Evolutionary conservation across 1,140 invertebrate species (phyloP), one percentile per base, ranked within the genome.

Genomic region (Piezodorus guildinii): DNA sequence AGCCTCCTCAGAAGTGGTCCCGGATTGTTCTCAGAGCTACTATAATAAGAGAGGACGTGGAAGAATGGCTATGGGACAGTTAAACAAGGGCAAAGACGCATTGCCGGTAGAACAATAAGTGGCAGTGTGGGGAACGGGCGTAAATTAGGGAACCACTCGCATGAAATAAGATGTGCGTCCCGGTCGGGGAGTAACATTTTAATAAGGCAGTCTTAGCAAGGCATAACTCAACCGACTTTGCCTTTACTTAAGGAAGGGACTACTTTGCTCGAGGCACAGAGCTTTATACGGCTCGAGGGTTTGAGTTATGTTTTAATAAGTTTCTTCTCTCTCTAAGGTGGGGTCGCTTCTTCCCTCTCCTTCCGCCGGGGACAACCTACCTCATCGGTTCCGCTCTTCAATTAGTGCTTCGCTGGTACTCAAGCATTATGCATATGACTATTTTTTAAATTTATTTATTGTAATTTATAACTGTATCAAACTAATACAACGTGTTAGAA

Each of bases 191-290:
- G 17, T 56, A 56, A 56, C 52, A 56, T 56, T 56, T 56, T 56
- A 56, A 56, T 56, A 56, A 56, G 52, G 27, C 52, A 56, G 27
- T 23, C 19, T 56, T 56, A 56, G 52, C 52, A 56, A 56, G 52
- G 52, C 52, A 56, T 56, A 56, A 56, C 52, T 56, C 52, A 56
- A 23, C n/a, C 17, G 52, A 56, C 52, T 56, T 56, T 56, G 52
- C 52, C 17, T 49, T 49, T 49, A 49, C 52, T 56, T 25, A 27
- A 23, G 23, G 8, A 39, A 39, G 34, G 34, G 34, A 5, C 34
- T 39, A 39, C 34, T 39, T 39, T 39, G 34, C 34, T 30, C 21
- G 8, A 5, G 21, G 45, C 45, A n/a, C n/a, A 46, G 12, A 54
- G 51, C 51, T 56, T 56, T 56, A 25, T 56, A 25, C 17, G n/a